Percentiles rank a stretch among this genome's conserved stretches.
Conservation (phyloP, 2,113 vertebrate species). For the Ahaetulla prasina region DNA sequence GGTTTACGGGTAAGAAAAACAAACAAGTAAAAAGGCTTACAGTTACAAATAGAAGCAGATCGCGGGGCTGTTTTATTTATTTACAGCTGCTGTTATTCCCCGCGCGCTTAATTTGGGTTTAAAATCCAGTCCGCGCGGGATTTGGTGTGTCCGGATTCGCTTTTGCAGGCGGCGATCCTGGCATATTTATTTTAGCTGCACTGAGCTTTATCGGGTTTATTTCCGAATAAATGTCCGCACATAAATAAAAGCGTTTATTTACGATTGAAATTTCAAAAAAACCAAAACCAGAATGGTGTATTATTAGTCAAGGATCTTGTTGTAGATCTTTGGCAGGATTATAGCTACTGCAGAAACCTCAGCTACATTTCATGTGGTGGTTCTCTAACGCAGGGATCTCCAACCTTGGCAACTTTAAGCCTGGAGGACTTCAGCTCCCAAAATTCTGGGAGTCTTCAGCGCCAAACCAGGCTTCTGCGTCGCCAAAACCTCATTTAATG, state of each 20-base stretch:
- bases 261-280: neutral
- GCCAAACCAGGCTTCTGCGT: neutral
- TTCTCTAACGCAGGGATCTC: no score
- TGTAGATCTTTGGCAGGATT: no score
- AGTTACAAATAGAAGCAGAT: neutral
- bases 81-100: neutral
- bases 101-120: neutral
- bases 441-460: neutral
- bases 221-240: neutral
- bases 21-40: neutral
- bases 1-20: neutral
- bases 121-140: no score
- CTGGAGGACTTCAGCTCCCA: no score
- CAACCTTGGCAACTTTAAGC: no score
- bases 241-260: neutral
- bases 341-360: neutral
- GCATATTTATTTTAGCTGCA: neutral
- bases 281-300: neutral
- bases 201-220: neutral
- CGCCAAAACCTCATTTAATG: neutral
- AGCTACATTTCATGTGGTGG: neutral
- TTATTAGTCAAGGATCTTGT: neutral
- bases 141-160: neutral
- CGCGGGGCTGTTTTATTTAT: neutral
- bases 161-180: neutral